Evolutionary conservation across 2,797 vertebrate species (phyloP).

Genomic region (Lophius americanus): DNA sequence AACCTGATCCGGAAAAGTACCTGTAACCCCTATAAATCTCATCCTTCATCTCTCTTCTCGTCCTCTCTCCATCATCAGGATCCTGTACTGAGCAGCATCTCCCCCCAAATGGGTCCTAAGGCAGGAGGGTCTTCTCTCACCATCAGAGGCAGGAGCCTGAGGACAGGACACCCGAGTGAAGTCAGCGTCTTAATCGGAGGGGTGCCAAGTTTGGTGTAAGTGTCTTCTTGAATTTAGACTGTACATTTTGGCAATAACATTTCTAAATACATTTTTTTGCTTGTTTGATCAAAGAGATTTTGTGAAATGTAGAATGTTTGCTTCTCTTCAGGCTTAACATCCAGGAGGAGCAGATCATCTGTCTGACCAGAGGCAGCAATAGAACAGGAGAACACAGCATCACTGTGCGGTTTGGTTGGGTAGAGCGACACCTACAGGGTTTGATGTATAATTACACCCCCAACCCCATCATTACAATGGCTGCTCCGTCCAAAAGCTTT

Average conservation of each 20-base stretch:
- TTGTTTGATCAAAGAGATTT: neutral
- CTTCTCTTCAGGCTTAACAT: slow-evolving; percentile 71
- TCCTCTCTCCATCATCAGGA: slow-evolving; percentile 76
- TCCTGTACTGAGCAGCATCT: slow-evolving; percentile 87
- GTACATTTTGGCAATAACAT: neutral
- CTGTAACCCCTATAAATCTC: neutral
- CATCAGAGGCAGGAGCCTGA: slow-evolving; percentile 86
- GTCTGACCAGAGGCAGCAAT: slow-evolving; percentile 87
- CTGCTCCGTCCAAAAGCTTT: slow-evolving; percentile 91
- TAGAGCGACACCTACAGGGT: slow-evolving; percentile 84
- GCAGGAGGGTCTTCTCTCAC: slow-evolving; percentile 91
- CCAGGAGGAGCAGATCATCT: slow-evolving; percentile 84
- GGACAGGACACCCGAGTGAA: slow-evolving; percentile 88
- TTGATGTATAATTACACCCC: slow-evolving; percentile 87
- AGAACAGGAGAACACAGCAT: slow-evolving; percentile 82
- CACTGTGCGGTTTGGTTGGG: slow-evolving; percentile 86
- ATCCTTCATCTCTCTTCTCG: slow-evolving; percentile 3
- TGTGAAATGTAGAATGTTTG: neutral
- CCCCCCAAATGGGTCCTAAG: slow-evolving; percentile 89
- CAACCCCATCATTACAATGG: slow-evolving; percentile 91
- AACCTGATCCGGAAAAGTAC: neutral
- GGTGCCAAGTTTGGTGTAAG: slow-evolving; percentile 90
- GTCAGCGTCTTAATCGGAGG: slow-evolving; percentile 90
- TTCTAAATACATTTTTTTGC: neutral
- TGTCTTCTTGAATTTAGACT: neutral